Conservation (phyloP, 2,797 vertebrate genomes). For the Rhadinocentrus ornatus region DNA sequence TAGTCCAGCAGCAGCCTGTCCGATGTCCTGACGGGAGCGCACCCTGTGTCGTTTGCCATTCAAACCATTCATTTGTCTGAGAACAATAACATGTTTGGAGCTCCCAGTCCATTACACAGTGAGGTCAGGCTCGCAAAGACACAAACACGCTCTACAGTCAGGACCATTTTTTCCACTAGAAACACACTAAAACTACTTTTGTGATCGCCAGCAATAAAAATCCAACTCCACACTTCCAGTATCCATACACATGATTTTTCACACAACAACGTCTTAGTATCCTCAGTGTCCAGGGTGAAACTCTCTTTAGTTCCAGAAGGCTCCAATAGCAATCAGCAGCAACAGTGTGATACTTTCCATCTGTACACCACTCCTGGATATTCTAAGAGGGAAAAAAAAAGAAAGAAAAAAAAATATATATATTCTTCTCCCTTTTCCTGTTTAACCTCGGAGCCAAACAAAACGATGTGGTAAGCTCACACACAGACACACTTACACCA, state of each 20-base stretch:
- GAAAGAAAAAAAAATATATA: not conserved
- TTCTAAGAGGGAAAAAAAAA: constrained; percentile 35
- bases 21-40: constrained; percentile 56
- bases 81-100: constrained; percentile 72
- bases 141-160: constrained; percentile 51
- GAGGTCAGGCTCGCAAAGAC: constrained; percentile 54
- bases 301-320: constrained; percentile 44
- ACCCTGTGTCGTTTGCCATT: constrained; percentile 47
- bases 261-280: constrained; percentile 16
- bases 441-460: constrained; percentile 52
- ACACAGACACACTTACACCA: constrained; percentile 52
- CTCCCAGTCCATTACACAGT: constrained; percentile 62
- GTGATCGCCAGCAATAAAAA: constrained; percentile 26
- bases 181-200: constrained; percentile 30
- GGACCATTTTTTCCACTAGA: constrained; percentile 20
- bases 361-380: constrained; percentile 52
- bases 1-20: constrained; percentile 42
- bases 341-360: constrained; percentile 38
- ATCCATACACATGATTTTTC: constrained; percentile 38
- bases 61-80: constrained; percentile 65
- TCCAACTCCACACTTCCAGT: constrained; percentile 22
- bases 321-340: constrained; percentile 34
- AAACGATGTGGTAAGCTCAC: constrained; percentile 52
- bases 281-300: constrained; percentile 44
- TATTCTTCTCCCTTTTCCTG: constrained; percentile 64